Evolutionary conservation across 2,888 invertebrate species (phyloP).

Genomic region (Aethes cnicana): DNA sequence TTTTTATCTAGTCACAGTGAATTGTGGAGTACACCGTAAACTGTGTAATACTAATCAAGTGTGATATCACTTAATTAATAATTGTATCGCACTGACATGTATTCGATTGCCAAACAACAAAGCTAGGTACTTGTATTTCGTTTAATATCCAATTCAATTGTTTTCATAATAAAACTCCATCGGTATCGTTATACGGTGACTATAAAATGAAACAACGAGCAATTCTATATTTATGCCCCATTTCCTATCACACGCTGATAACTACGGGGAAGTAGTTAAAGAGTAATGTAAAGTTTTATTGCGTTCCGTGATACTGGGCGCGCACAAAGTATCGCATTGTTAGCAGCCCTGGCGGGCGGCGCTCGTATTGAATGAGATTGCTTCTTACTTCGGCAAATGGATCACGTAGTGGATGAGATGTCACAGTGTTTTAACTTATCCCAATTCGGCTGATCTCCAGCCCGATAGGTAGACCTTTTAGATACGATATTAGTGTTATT

Average conservation of each 20-base stretch:
- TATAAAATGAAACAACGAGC: conserved; percentile 33
- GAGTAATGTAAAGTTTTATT: conserved; percentile 78
- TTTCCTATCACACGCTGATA: conserved; percentile 69
- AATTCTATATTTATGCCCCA: conserved; percentile 55
- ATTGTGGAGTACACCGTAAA: too few relatives aligned
- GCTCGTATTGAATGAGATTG: conserved; percentile 84
- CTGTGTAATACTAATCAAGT: too few relatives aligned
- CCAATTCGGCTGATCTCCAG: conserved; percentile 71
- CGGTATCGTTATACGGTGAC: conserved; percentile 25
- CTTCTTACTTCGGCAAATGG: conserved; percentile 84
- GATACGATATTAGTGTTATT: conserved; percentile 28
- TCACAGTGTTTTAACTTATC: conserved; percentile 82
- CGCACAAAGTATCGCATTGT: conserved; percentile 73
- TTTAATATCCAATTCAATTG: conserved; percentile 24
- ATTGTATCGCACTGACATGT: too few relatives aligned
- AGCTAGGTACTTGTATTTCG: conserved; percentile 13
- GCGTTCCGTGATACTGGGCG: conserved; percentile 66
- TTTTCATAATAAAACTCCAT: conserved; percentile 24
- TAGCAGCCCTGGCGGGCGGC: conserved; percentile 68
- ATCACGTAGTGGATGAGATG: conserved; percentile 84
- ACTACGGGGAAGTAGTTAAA: conserved; percentile 76
- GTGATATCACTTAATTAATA: too few relatives aligned
- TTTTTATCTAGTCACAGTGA: too few relatives aligned
- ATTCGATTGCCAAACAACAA: conserved; percentile 11
- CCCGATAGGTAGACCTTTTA: conserved; percentile 33